phyloP scores from a whole-genome alignment of 2,888 invertebrate species.

The Caenorhabditis doughertyi region DNA sequence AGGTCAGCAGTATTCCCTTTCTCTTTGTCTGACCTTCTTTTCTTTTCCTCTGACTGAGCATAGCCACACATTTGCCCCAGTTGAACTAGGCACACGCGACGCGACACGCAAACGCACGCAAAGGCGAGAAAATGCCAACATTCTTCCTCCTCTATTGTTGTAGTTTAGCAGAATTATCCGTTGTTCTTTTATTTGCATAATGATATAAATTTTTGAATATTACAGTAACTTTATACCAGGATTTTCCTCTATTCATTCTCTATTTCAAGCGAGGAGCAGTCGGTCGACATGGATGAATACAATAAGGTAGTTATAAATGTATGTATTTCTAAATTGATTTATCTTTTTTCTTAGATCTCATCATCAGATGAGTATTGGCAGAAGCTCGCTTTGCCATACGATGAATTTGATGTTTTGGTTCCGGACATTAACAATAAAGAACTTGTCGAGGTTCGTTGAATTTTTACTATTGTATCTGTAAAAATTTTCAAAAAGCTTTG shows the following conservation, averaged over 20 bases:
- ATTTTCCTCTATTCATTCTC: conserved; percentile 64
- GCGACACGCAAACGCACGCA: conserved; percentile 34
- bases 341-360: conserved; percentile 64
- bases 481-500: conserved; percentile 3
- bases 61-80: conserved; percentile 30
- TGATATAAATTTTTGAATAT: conserved; percentile 29
- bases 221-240: conserved; percentile 43
- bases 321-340: conserved; percentile 65
- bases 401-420: conserved; percentile 67
- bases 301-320: conserved; percentile 65
- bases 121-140: no score
- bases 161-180: conserved; percentile 14
- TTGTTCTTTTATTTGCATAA: conserved; percentile 54
- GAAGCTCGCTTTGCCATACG: conserved; percentile 55
- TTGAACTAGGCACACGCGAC: conserved; percentile 42
- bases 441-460: conserved; percentile 51
- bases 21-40: conserved; percentile 43
- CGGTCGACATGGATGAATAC: conserved; percentile 61
- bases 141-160: conserved; percentile 9
- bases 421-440: conserved; percentile 65
- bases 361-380: conserved; percentile 66
- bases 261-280: conserved; percentile 48
- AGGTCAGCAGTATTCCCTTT: conserved; percentile 18
- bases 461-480: conserved; percentile 52
- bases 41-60: conserved; percentile 36